A percentile compares a stretch with the other conserved stretches of the same genome.
These are phyloP conservation scores for Lynx canadensis DNA, from an alignment of 2,113 vertebrate species.

Conservation along the genomic window DNA sequence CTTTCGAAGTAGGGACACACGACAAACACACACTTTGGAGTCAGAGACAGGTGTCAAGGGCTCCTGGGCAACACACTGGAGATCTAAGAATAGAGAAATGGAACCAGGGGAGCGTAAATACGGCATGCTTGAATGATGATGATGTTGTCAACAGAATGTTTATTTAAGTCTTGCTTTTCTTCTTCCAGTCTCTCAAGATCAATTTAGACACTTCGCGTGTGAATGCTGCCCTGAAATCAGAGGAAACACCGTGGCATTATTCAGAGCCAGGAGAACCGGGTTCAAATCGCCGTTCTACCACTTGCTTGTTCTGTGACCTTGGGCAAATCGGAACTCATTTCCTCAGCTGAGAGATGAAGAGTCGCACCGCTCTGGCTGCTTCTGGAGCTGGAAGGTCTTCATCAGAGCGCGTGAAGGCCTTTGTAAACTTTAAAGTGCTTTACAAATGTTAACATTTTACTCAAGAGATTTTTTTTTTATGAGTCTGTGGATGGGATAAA, in stretches of 20 bases:
- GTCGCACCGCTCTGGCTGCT: background rate
- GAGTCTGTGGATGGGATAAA: background rate
- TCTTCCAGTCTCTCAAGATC: background rate
- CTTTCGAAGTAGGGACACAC: background rate
- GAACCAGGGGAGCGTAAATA: background rate
- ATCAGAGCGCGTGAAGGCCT: background rate
- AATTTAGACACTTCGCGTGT: background rate
- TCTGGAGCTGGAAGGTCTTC: background rate
- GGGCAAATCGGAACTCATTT: background rate
- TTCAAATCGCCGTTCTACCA: background rate
- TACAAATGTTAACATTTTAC: background rate
- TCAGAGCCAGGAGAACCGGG: background rate
- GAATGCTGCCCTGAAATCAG: background rate
- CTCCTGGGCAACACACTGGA: background rate
- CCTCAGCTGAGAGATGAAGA: background rate
- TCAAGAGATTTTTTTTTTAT: background rate
- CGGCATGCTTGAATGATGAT: background rate
- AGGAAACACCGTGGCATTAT: background rate
- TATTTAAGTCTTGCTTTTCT: slow-evolving; percentile 5
- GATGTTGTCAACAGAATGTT: background rate
- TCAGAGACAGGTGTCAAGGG: background rate
- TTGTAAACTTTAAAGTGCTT: background rate
- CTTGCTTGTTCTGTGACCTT: background rate
- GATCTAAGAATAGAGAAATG: background rate
- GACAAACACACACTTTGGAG: background rate